A percentile compares a stretch with the other conserved stretches of the same genome.
Evolutionary conservation across 2,797 vertebrate species (phyloP).

Genomic region (Pteropus rufus): DNA sequence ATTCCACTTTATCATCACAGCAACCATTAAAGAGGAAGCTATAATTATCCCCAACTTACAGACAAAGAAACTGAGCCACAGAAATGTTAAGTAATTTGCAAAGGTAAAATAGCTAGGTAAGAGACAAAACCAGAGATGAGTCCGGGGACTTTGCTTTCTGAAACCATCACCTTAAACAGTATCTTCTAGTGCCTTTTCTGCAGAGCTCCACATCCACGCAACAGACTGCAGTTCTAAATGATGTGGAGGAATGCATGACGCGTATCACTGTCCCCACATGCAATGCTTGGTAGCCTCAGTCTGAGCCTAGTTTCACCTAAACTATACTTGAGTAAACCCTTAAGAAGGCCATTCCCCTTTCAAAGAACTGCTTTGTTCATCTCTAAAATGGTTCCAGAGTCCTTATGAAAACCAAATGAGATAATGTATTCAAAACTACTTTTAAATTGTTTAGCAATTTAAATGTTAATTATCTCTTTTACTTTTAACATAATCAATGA

Average conservation of each 20-base stretch:
- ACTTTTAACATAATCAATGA: not conserved
- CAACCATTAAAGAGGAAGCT: not conserved
- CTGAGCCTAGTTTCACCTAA: not conserved
- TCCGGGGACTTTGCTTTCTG: not conserved
- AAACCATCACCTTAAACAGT: not conserved
- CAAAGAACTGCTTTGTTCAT: not conserved
- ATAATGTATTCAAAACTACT: not conserved
- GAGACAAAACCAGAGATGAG: not conserved
- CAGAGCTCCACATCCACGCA: not conserved
- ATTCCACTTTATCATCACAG: not conserved
- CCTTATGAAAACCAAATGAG: not conserved
- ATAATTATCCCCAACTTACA: not conserved
- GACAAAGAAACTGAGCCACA: not conserved
- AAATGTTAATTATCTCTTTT: not conserved
- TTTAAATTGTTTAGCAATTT: not conserved
- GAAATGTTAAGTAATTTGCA: not conserved
- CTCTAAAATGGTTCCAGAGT: not conserved
- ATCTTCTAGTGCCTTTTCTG: not conserved
- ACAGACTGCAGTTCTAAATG: not conserved
- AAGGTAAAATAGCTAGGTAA: not conserved
- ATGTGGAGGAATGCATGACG: not conserved
- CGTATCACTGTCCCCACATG: not conserved
- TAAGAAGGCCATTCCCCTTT: not conserved
- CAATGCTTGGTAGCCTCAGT: not conserved
- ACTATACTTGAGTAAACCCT: not conserved